Evolutionary conservation across 2,797 vertebrate genomes (phyloP).

Genomic region (Acanthornis magna): DNA sequence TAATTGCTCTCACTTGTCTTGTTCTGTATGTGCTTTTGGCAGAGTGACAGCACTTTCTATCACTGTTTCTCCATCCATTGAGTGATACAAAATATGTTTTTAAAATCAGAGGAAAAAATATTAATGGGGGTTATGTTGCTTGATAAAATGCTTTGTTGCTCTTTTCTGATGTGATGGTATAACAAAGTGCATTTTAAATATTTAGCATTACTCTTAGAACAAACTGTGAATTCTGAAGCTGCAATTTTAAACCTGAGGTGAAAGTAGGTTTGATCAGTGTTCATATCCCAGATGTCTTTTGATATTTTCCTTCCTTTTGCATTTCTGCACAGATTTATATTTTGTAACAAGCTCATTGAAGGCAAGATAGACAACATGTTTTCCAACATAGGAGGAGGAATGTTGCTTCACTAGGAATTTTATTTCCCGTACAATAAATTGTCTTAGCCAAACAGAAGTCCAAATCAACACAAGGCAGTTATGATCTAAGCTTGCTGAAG

Average conservation of each 20-base stretch:
- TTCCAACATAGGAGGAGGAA: not conserved
- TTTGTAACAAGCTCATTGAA: not conserved
- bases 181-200: conserved; percentile 13
- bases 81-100: conserved; percentile 18
- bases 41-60: conserved; percentile 32
- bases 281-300: not conserved
- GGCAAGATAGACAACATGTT: not conserved
- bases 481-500: not conserved
- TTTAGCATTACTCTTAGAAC: conserved; percentile 6
- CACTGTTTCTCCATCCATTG: not conserved
- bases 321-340: not conserved
- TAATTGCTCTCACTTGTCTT: conserved; percentile 66
- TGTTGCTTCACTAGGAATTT: not conserved
- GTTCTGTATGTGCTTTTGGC: conserved; percentile 36
- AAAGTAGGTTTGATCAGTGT: not conserved
- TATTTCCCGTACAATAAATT: not conserved
- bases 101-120: conserved; percentile 28
- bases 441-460: not conserved
- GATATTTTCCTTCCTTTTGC: not conserved
- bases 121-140: not conserved
- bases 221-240: conserved; percentile 22
- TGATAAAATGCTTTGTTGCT: conserved; percentile 12
- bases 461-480: not conserved
- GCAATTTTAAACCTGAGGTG: not conserved
- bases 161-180: not conserved